Evolutionary conservation across 2,888 invertebrate genomes (phyloP), one percentile per base, ranked within the genome.

Genomic region (Euphydryas editha): DNA sequence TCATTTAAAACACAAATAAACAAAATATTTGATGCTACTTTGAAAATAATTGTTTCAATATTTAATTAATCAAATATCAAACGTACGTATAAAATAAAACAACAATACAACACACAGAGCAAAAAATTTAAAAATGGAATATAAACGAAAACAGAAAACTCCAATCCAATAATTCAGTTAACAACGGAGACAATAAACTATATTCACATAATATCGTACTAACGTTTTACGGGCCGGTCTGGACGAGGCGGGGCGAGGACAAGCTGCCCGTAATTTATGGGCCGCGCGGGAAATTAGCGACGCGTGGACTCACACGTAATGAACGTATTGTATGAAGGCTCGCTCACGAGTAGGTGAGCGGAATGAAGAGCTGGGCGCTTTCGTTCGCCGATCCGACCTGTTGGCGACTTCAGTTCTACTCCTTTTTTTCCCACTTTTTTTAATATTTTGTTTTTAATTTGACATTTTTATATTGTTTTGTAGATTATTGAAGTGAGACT

Each of bases 201-300:
- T 51, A 36, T 49, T 30, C 56, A 37, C 13, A 55, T 44, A 18
- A 60, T 60, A 56, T 56, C 46, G 59, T 58, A 51, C 37, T 46
- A 47, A 46, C 60, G 42, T 65, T 62, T 63, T 62, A 55, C 65
- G 58, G 15, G 46, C 24, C 10, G 49, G 42, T 60, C 17, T 15
- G 13, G 42, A 42, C 56, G 54, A 24, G 21, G 47, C 0, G 30
- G 46, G 36, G 63, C 46, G 59, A n/a, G 60, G 57, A 62, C 64
- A 58, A 64, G 67, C 44, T 62, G 69, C 57, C 59, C 65, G 74
- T 76, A 78, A 80, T 78, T 74, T 78, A 80, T 76, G 76, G 71
- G 74, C 73, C 77, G 69, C 73, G 72, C 75, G 80, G 80, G 79
- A 80, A 79, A 79, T 80, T 79, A 80, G 73, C 73, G 73, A 60